phyloP scores from a whole-genome alignment of 2,113 vertebrate genomes.

The Coturnix japonica region DNA sequence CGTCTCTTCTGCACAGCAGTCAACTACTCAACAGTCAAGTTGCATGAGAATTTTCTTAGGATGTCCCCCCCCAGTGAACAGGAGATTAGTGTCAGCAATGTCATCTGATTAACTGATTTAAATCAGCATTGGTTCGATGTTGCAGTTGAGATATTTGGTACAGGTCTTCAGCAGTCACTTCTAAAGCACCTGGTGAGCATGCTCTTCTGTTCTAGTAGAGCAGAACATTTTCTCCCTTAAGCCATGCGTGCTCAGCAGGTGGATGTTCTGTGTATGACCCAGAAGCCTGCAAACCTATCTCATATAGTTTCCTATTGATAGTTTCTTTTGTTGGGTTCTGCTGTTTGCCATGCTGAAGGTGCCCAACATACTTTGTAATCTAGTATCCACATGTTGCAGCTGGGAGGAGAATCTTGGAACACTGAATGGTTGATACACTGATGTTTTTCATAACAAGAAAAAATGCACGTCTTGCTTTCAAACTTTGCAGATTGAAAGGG shows the following conservation, averaged over 20 bases:
- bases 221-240: background rate
- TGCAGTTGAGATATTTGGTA: background rate
- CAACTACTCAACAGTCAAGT: background rate
- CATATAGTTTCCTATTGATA: background rate
- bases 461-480: background rate
- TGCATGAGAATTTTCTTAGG: background rate
- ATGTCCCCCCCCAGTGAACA: background rate
- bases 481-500: constrained; percentile 83
- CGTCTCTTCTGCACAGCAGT: background rate
- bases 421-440: background rate
- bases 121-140: background rate
- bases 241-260: rapidly evolving
- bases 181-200: background rate
- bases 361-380: background rate
- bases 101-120: background rate
- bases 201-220: no score
- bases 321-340: background rate
- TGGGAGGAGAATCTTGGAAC: background rate
- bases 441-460: background rate
- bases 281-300: background rate
- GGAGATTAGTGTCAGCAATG: background rate
- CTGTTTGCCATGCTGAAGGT: background rate
- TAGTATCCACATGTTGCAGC: background rate
- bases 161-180: background rate
- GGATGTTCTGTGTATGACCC: rapidly evolving